Percentiles rank a stretch among this genome's conserved stretches.
These are phyloP conservation scores for Morus bassanus DNA, from an alignment of 2,797 vertebrate species.

Conservation along the genomic window DNA sequence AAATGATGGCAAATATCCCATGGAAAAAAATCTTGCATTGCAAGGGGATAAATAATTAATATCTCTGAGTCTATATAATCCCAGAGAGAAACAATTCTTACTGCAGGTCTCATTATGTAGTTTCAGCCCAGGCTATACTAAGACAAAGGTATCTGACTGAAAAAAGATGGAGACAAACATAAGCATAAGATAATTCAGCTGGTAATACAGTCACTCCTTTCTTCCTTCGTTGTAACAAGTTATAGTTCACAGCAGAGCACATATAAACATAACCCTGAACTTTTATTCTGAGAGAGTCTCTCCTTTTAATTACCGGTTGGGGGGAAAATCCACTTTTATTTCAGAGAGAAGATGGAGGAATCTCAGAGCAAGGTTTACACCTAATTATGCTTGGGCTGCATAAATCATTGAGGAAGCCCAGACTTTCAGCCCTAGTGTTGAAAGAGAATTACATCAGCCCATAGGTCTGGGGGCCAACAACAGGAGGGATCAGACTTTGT, in stretches of 20 bases:
- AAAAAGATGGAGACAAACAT: neutral
- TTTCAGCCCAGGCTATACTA: neutral
- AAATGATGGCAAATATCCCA: neutral
- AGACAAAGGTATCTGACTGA: neutral
- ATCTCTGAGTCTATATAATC: neutral
- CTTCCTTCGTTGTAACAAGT: neutral
- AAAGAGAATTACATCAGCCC: neutral
- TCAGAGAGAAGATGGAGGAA: neutral
- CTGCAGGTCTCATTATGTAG: neutral
- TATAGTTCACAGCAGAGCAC: neutral
- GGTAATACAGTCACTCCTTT: neutral
- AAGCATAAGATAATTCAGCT: neutral
- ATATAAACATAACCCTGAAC: neutral
- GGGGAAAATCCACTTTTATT: neutral
- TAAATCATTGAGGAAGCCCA: neutral
- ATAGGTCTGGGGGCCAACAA: neutral
- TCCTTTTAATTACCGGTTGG: neutral
- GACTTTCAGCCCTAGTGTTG: neutral
- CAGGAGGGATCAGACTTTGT: accelerated
- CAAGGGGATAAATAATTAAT: neutral
- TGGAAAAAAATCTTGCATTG: neutral
- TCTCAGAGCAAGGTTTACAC: neutral
- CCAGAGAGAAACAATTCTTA: neutral
- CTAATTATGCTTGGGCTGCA: accelerated
- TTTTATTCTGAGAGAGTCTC: neutral